Base-by-base conservation (phyloP, 2,888 invertebrate species). In the Melanophora roralis region DNA sequence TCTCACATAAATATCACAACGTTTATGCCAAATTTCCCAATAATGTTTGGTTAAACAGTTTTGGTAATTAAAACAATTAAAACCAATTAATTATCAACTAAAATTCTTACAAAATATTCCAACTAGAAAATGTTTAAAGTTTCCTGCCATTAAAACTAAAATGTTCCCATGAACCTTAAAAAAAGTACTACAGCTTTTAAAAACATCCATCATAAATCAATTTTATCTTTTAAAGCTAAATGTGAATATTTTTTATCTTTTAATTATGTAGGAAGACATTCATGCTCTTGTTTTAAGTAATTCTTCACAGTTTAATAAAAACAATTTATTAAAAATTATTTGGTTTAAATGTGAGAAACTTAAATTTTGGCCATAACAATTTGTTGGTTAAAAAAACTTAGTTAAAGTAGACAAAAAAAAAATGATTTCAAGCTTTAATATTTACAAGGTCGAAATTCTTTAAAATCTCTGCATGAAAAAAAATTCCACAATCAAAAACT, bases 391-490 rank as follows among this genome's bases (percentile, higher is more conserved):
- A 27, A 27, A 27, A 27, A 27, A 1, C 21, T n/a, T n/a, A n/a
- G n/a, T n/a, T n/a, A n/a, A n/a, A n/a, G n/a, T n/a, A n/a, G n/a
- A n/a, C n/a, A n/a, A n/a, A n/a, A n/a, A n/a, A 67, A 68, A 51
- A 57, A 60, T 71, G 19, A 60, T 55, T 75, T 75, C 51, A 73
- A 69, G 51, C 64, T 64, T 53, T 16, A 68, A 45, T 34, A 67
- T 16, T 40, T 21, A 49, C 67, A 80, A 76, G 80, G 80, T 76
- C 80, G 68, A 64, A 36, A 36, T 27, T 69, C 43, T 49, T 65
- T 45, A 19, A 67, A 72, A 67, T 67, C 65, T 34, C 55, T n/a
- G 45, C 55, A 57, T 27, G 21, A 67, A 32, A 27, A 32, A 59
- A 14, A 67, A 53, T 38, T 16, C 49, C 27, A 27, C 43, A 74